These are phyloP conservation scores for Halcyon senegalensis DNA, from an alignment of 2,113 vertebrate genomes.

Conservation along the genomic window DNA sequence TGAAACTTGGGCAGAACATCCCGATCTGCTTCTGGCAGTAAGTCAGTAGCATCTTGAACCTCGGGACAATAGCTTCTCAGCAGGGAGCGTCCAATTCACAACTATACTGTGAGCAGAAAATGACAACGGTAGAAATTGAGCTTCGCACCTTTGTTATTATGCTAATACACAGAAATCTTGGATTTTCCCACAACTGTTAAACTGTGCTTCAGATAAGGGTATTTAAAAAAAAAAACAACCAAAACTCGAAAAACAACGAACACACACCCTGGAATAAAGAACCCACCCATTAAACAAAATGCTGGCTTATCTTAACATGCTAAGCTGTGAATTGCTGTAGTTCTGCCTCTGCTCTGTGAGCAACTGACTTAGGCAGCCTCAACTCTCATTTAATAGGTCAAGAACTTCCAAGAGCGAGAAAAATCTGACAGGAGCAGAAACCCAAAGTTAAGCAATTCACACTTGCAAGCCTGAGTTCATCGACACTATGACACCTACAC, in stretches of 20 bases:
- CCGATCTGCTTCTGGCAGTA: not conserved
- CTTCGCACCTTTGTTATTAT: not conserved
- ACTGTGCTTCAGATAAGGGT: not conserved
- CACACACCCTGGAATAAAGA: not conserved
- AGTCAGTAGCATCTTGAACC: not conserved
- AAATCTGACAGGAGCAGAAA: not conserved
- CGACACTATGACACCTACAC: not conserved
- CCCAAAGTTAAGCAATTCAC: not conserved
- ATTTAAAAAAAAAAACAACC: not conserved
- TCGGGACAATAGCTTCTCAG: not conserved
- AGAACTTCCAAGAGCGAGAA: not conserved
- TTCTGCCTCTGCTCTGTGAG: not conserved
- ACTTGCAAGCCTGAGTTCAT: not conserved
- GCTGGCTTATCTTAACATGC: not conserved
- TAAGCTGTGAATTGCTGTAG: not conserved
- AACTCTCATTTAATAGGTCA: not conserved
- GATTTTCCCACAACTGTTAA: not conserved
- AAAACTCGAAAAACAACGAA: not conserved
- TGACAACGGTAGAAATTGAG: not conserved
- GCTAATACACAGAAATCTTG: not conserved
- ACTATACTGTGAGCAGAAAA: not conserved
- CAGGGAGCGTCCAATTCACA: not conserved
- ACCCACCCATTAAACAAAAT: not conserved
- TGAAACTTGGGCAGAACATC: not conserved
- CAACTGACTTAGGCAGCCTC: not conserved